phyloP scores from a whole-genome alignment of 2,113 vertebrate species.

The Lophius piscatorius region DNA sequence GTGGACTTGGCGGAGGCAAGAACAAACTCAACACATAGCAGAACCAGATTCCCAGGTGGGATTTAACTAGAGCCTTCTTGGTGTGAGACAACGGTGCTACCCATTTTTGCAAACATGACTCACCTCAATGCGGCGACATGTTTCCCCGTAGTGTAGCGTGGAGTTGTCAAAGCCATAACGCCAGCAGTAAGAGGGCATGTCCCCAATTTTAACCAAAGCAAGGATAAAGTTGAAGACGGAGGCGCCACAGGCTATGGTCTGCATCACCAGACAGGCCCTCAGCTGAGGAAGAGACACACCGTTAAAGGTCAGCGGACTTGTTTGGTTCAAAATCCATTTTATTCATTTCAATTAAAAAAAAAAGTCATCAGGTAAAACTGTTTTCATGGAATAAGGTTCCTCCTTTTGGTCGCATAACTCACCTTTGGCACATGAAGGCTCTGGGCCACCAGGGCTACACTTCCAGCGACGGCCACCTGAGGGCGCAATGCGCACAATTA shows the following conservation, averaged over 20 bases:
- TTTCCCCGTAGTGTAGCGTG: accelerated
- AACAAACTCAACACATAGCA: too few species aligned
- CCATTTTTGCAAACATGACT: conserved; percentile 1
- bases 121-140: conserved; percentile 32
- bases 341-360: too few species aligned
- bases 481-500: neutral
- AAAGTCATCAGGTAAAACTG: too few species aligned
- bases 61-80: too few species aligned
- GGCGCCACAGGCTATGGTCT: conserved; percentile 52
- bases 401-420: neutral
- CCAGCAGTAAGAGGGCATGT: accelerated
- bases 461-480: conserved; percentile 73
- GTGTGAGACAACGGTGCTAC: too few species aligned
- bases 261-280: conserved; percentile 74
- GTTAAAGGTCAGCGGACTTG: too few species aligned
- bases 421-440: conserved; percentile 74
- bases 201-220: accelerated
- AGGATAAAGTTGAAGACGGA: conserved; percentile 42
- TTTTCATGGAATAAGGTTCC: too few species aligned
- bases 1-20: too few species aligned
- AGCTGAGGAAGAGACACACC: conserved; percentile 53
- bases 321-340: too few species aligned
- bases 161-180: accelerated
- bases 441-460: conserved; percentile 71
- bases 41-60: too few species aligned